phyloP scores from a whole-genome alignment of 2,113 vertebrate genomes.

The Aspidoscelis tigris region DNA sequence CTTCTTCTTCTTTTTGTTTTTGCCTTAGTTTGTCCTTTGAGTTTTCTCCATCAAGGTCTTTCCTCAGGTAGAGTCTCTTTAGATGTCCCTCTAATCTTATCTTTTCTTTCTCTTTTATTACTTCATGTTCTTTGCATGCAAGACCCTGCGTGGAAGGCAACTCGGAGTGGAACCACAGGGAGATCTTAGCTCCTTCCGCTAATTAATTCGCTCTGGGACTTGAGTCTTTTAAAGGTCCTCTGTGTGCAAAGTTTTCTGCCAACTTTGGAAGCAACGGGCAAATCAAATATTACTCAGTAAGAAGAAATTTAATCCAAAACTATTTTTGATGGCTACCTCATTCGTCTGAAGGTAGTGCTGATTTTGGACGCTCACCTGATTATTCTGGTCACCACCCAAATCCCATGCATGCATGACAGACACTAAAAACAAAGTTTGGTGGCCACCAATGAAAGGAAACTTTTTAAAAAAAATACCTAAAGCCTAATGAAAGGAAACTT shows the following conservation, averaged over 20 bases:
- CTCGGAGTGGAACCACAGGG: background rate
- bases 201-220: conserved; percentile 10
- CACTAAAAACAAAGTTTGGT: no score
- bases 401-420: background rate
- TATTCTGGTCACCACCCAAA: background rate
- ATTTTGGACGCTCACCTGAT: no score
- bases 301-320: background rate
- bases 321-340: background rate
- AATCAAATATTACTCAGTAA: background rate
- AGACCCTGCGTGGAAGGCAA: background rate
- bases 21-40: no score
- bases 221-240: background rate
- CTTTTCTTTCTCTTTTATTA: background rate
- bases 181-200: background rate
- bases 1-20: no score
- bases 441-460: no score
- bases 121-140: background rate
- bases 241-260: background rate
- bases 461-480: no score
- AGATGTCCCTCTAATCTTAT: background rate
- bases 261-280: background rate
- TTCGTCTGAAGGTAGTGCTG: background rate
- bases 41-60: background rate
- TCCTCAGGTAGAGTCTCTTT: background rate
- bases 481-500: no score